Base-by-base conservation (phyloP, 2,113 vertebrate species). In the Formicarius rufipectus region DNA sequence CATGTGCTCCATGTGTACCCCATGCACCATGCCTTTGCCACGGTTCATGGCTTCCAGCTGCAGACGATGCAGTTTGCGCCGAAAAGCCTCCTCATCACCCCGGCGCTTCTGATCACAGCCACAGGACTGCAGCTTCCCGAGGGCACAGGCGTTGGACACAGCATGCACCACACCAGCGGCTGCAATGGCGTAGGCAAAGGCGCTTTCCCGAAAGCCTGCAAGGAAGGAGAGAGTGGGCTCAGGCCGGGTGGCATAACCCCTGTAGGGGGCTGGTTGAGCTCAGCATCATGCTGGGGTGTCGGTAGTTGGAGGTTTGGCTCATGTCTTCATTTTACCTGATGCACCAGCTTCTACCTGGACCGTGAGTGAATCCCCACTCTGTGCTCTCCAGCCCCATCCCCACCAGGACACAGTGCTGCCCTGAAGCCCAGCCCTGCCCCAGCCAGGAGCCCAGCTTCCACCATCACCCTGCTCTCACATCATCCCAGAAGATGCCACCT, bases 21-120 rank as follows among this genome's bases (percentile, higher is more conserved):
- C 99, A 0, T 99, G 99, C 55, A 99, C 99, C 98, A 99, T 99
- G 71, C 99, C 99, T 87, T 99, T 99, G 56, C 99, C 99, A 0
- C 99, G 98, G 97, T 99, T 98, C 97, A 99, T 98, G 93, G 99
- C 99, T 74, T 99, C 99, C 96, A 99, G 98, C 95, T 99, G 99
- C 47, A 99, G 97, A 11, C 98, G 99, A 79, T 99, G 98, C 84
- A 99, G 98, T 95, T 99, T 99, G 92, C 98, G 95, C 14, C 99
- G 98, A 79, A 99, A 99, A 40, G 99, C 99, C 81, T 99, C 99
- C 89, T 99, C 99, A 7, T 99, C 99, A 0, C 99, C 99, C 0
- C 99, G 98, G 4, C 99, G 98, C 91, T 99, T 98, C 44, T 99
- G 99, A 10, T 99, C 99, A 0, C 99, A 99, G 95, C 99, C 98